A percentile compares a stretch with the other conserved stretches of the same genome.
Evolutionary conservation across 23 tunicate species (phyloP).

Genomic region (Oikopleura albicans): DNA sequence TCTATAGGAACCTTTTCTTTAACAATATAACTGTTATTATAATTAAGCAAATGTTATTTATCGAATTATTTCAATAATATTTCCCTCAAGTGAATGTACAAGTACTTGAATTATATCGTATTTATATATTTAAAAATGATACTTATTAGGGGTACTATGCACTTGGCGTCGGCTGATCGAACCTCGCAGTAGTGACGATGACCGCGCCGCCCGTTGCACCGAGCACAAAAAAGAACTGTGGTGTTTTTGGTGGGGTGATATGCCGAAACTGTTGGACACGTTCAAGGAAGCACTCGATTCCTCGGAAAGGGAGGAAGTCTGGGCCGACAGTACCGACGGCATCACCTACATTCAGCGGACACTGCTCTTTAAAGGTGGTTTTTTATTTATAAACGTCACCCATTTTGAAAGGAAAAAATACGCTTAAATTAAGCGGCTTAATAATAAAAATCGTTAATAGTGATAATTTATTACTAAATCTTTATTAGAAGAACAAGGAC

Average conservation of each 20-base stretch:
- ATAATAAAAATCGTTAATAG: too few species aligned
- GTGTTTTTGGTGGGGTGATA: conserved; percentile 17
- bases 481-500: too few species aligned
- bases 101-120: too few species aligned
- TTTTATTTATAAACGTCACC: too few species aligned
- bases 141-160: not conserved
- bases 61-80: too few species aligned
- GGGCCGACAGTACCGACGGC: not conserved
- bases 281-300: not conserved
- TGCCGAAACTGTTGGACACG: not conserved
- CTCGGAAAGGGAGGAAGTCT: not conserved
- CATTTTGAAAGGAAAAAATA: too few species aligned
- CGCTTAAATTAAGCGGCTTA: too few species aligned
- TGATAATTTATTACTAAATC: too few species aligned
- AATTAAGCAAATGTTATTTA: too few species aligned
- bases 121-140: not conserved
- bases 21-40: too few species aligned
- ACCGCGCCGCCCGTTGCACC: not conserved
- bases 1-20: too few species aligned
- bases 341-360: not conserved
- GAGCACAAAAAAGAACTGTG: conserved; percentile 14
- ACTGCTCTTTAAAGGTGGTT: not conserved
- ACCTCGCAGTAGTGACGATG: not conserved
- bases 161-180: conserved; percentile 13
- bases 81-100: too few species aligned